phyloP scores from a whole-genome alignment of 2,797 vertebrate species.

The Acanthurus lineatus region DNA sequence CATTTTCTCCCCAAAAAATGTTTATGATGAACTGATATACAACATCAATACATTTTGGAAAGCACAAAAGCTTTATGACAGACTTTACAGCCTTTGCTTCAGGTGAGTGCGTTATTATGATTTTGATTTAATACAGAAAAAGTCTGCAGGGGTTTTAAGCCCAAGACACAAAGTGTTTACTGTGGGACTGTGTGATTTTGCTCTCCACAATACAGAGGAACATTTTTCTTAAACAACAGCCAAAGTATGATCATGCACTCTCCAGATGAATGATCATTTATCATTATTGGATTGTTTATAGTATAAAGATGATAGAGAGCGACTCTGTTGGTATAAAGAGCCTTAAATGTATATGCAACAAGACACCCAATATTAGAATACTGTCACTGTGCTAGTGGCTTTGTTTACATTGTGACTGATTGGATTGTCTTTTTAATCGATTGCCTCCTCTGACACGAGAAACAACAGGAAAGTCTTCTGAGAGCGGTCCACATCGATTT shows the following conservation, averaged over 20 bases:
- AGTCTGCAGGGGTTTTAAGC: neutral
- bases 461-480: conserved; percentile 61
- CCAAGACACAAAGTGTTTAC: neutral
- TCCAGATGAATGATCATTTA: no score
- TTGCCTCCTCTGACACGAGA: conserved; percentile 51
- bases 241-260: conserved; percentile 3
- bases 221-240: conserved; percentile 12
- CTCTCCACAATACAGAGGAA: neutral
- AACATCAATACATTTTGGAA: no score
- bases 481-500: conserved; percentile 65
- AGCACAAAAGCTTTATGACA: no score
- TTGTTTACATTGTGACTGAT: conserved; percentile 68
- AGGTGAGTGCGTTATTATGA: no score
- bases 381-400: conserved; percentile 25
- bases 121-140: neutral
- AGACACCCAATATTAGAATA: conserved; percentile 32
- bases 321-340: conserved; percentile 8
- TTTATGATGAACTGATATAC: no score
- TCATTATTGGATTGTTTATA: conserved; percentile 34
- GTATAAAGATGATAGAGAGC: conserved; percentile 22
- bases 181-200: neutral
- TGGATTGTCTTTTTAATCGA: conserved; percentile 61
- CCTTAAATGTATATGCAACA: conserved; percentile 13
- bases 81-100: neutral
- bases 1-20: no score